These are phyloP conservation scores for Podargus strigoides DNA, from an alignment of 2,797 vertebrate genomes.

Conservation along the genomic window DNA sequence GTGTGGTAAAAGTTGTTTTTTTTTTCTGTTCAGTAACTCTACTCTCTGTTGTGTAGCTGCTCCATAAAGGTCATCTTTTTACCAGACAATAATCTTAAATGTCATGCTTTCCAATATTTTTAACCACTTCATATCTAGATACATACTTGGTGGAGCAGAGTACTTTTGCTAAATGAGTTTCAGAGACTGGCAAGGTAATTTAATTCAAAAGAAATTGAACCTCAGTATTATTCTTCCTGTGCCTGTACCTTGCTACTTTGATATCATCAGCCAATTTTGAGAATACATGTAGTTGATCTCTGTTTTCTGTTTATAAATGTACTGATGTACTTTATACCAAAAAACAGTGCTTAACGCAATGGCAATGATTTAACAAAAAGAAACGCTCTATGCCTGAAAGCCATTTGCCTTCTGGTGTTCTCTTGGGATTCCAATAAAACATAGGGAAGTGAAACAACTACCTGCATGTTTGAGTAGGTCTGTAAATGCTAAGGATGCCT, in stretches of 20 bases:
- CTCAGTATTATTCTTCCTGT: background rate
- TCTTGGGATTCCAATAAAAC: background rate
- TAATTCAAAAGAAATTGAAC: background rate
- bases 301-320: constrained; percentile 3
- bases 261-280: background rate
- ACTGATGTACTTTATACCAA: background rate
- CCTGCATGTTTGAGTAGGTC: background rate
- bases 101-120: constrained; percentile 44
- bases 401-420: background rate
- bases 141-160: background rate
- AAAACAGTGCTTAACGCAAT: background rate
- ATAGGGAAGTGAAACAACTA: background rate
- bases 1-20: background rate
- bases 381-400: background rate
- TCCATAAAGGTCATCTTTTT: constrained; percentile 41
- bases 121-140: constrained; percentile 28
- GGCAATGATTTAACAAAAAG: background rate
- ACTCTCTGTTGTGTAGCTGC: constrained; percentile 14
- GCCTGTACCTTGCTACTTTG: background rate
- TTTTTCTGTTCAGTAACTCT: background rate
- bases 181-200: background rate
- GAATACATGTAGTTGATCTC: background rate
- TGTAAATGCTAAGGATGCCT: background rate
- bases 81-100: constrained; percentile 49
- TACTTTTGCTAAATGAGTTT: constrained; percentile 26